Conservation (phyloP, 2,888 invertebrate species). For the Opisthograptis luteolata region DNA sequence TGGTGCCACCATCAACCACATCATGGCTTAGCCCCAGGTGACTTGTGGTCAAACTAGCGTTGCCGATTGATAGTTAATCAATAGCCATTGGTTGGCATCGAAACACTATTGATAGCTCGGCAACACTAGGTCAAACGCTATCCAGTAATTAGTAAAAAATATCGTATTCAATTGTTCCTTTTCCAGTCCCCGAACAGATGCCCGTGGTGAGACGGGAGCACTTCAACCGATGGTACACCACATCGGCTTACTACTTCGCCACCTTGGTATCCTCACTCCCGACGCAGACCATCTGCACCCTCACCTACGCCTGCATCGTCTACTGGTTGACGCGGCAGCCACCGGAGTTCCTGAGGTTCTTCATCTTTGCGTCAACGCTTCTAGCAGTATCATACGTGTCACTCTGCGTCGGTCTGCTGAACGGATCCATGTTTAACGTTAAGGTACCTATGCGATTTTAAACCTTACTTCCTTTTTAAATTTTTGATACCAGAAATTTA, state of each 20-base stretch:
- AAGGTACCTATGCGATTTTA: too few species aligned
- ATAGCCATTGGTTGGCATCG: too few species aligned
- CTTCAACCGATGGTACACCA: constrained; percentile 95
- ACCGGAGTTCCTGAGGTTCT: constrained; percentile 88
- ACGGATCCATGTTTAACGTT: constrained; percentile 92
- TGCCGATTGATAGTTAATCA: too few species aligned
- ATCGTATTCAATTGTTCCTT: constrained; percentile 4
- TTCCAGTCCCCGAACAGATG: constrained; percentile 92
- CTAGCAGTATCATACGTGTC: constrained; percentile 92
- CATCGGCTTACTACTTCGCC: constrained; percentile 92
- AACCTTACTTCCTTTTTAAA: too few species aligned
- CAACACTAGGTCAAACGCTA: too few species aligned
- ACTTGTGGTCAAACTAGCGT: too few species aligned
- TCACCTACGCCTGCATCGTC: constrained; percentile 90
- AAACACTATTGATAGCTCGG: too few species aligned
- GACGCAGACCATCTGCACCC: constrained; percentile 90
- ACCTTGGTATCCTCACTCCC: constrained; percentile 92
- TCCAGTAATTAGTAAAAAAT: not conserved
- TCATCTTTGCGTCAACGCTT: constrained; percentile 88
- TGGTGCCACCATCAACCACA: too few species aligned
- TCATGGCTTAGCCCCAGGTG: too few species aligned
- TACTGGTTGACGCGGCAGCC: constrained; percentile 96
- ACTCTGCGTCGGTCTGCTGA: constrained; percentile 93
- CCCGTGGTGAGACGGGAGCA: constrained; percentile 92
- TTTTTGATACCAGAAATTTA: too few species aligned